These are phyloP conservation scores for Argyresthia goedartella DNA, from an alignment of 2,888 invertebrate genomes.

Conservation along the genomic window DNA sequence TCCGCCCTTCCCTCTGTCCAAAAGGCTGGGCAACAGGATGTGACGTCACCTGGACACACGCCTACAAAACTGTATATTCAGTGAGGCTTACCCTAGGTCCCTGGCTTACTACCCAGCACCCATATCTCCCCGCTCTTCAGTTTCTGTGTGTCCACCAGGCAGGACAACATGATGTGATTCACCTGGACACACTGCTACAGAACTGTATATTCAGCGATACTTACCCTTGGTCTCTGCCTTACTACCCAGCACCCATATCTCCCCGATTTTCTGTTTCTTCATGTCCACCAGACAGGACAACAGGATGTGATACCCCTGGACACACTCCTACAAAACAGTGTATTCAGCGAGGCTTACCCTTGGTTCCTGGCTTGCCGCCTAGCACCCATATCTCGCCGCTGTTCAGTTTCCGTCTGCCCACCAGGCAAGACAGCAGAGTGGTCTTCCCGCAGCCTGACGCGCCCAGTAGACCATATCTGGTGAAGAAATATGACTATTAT, in stretches of 20 bases:
- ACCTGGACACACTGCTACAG: not conserved
- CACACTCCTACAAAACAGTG: too few relatives aligned
- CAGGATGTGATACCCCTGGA: not conserved
- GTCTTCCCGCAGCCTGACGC: slow-evolving; percentile 98
- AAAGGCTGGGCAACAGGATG: not conserved
- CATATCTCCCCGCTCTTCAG: slow-evolving; percentile 90
- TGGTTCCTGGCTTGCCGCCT: slow-evolving; percentile 90
- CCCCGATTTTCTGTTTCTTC: slow-evolving; percentile 86
- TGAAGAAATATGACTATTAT: slow-evolving; percentile 15
- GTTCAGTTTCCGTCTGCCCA: slow-evolving; percentile 88
- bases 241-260: slow-evolving; percentile 91
- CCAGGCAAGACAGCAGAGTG: slow-evolving; percentile 91
- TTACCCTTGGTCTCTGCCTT: slow-evolving; percentile 87
- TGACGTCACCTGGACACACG: not conserved
- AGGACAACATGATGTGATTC: slow-evolving; percentile 44
- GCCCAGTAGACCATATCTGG: slow-evolving; percentile 92
- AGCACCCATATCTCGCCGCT: slow-evolving; percentile 91
- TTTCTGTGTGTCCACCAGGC: slow-evolving; percentile 89
- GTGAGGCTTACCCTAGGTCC: slow-evolving; percentile 83
- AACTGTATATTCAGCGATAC: too few relatives aligned
- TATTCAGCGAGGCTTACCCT: slow-evolving; percentile 47
- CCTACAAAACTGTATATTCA: too few relatives aligned
- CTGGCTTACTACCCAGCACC: slow-evolving; percentile 92
- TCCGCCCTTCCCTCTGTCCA: not conserved
- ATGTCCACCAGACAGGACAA: slow-evolving; percentile 89